Evolutionary conservation across 2,113 vertebrate species (phyloP).

Genomic region (Rhadina sibilatrix): DNA sequence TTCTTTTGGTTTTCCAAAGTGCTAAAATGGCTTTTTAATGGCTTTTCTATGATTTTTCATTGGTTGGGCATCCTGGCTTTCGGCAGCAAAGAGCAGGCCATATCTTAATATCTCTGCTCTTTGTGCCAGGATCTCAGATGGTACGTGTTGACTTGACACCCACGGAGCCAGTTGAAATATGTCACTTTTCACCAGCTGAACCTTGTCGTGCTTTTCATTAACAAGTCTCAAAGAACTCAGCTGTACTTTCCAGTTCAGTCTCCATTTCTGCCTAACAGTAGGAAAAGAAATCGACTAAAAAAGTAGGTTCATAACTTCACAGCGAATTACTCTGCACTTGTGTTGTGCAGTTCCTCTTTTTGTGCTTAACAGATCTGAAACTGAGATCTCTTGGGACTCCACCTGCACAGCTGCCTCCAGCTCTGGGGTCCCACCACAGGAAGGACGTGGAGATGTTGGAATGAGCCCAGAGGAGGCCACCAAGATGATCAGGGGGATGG

Average conservation of each 20-base stretch:
- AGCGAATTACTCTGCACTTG: not conserved
- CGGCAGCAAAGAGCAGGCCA: not conserved
- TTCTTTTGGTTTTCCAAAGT: conserved; percentile 43
- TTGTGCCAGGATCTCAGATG: not conserved
- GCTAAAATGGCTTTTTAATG: conserved; percentile 33
- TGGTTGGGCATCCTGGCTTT: not conserved
- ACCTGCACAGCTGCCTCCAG: not conserved
- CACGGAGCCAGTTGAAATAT: not conserved
- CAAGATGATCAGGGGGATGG: not conserved
- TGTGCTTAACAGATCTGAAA: not conserved
- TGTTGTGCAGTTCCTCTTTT: not conserved
- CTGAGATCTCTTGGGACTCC: not conserved
- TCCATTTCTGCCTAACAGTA: not conserved
- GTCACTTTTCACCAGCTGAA: conserved; percentile 3
- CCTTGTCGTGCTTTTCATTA: not conserved
- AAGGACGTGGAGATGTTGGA: not conserved
- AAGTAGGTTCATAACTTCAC: not conserved
- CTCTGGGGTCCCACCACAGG: not conserved
- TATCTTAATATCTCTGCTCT: not conserved
- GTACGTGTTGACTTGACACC: not conserved
- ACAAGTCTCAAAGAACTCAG: not conserved
- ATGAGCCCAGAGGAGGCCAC: not conserved
- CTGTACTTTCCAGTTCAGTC: not conserved
- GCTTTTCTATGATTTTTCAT: not conserved
- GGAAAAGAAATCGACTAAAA: not conserved